A percentile compares a stretch with the other conserved stretches of the same genome.
These are phyloP conservation scores for Spialia ferax DNA, from an alignment of 2,888 invertebrate species.

Conservation along the genomic window DNA sequence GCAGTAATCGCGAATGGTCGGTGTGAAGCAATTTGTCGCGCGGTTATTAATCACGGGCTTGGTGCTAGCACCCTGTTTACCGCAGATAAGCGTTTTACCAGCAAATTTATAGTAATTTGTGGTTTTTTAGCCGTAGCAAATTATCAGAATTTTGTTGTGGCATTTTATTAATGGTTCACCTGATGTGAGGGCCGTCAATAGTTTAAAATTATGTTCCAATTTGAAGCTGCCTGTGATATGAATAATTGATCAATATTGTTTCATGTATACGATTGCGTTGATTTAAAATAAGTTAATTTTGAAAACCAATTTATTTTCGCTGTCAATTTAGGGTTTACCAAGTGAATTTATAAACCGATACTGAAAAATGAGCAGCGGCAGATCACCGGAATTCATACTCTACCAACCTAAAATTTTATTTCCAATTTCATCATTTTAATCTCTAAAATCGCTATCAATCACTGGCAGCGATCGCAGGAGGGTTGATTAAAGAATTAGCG, in stretches of 20 bases:
- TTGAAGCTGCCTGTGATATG: background rate
- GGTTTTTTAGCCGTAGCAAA: background rate
- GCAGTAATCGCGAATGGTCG: background rate
- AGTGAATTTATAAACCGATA: too few relatives aligned
- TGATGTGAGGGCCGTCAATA: background rate
- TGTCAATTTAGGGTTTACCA: too few relatives aligned
- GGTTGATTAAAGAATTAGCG: conserved; percentile 34
- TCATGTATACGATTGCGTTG: too few relatives aligned
- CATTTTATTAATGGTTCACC: background rate
- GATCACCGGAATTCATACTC: background rate
- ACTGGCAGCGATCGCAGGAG: background rate
- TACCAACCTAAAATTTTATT: background rate
- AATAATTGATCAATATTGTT: background rate
- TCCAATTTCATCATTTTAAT: background rate
- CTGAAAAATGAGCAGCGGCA: background rate
- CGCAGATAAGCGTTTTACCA: conserved; percentile 1
- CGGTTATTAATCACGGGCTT: conserved; percentile 15
- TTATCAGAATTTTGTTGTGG: too few relatives aligned
- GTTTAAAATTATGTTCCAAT: too few relatives aligned
- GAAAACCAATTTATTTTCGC: too few relatives aligned
- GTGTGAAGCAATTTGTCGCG: conserved; percentile 10
- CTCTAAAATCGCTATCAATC: background rate
- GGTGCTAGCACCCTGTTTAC: background rate
- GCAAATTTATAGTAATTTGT: background rate
- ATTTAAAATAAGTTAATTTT: too few relatives aligned